Evolutionary conservation across 2,113 vertebrate genomes (phyloP).

Genomic region (Dissostichus mawsoni): DNA sequence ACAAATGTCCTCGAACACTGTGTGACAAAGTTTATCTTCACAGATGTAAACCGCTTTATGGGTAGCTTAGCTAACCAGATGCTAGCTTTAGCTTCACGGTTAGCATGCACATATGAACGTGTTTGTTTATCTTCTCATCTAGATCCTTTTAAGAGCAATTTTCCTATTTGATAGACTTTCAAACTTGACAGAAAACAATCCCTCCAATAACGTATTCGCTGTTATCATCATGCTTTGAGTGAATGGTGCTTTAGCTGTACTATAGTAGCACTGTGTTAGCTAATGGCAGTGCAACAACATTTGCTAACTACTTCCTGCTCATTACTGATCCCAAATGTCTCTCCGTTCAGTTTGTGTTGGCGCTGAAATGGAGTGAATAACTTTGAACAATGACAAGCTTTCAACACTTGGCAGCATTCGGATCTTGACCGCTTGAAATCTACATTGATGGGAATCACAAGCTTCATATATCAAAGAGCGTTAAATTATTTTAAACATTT

Average conservation of each 20-base stretch:
- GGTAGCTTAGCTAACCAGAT: neutral
- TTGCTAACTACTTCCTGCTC: conserved; percentile 47
- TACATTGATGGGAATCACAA: conserved; percentile 7
- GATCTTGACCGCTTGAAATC: conserved; percentile 17
- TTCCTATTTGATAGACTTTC: neutral
- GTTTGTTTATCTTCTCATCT: neutral
- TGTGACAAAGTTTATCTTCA: no score
- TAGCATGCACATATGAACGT: neutral
- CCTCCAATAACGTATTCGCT: neutral
- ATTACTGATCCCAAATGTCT: conserved; percentile 47
- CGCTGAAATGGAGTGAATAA: conserved; percentile 6
- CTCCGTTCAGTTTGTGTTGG: conserved; percentile 51
- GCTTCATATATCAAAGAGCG: conserved; percentile 12
- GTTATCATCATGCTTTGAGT: neutral
- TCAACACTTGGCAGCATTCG: conserved; percentile 39
- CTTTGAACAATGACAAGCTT: conserved; percentile 38
- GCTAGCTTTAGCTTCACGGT: neutral
- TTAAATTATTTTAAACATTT: conserved; percentile 7
- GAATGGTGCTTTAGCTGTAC: neutral
- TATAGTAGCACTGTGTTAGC: conserved; percentile 1
- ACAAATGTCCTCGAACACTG: no score
- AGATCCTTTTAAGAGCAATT: neutral
- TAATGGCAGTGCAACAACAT: conserved; percentile 30
- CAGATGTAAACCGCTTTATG: neutral
- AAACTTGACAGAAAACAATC: neutral